These are phyloP conservation scores for Boleophthalmus pectinirostris DNA, from an alignment of 2,113 vertebrate species.

Conservation along the genomic window DNA sequence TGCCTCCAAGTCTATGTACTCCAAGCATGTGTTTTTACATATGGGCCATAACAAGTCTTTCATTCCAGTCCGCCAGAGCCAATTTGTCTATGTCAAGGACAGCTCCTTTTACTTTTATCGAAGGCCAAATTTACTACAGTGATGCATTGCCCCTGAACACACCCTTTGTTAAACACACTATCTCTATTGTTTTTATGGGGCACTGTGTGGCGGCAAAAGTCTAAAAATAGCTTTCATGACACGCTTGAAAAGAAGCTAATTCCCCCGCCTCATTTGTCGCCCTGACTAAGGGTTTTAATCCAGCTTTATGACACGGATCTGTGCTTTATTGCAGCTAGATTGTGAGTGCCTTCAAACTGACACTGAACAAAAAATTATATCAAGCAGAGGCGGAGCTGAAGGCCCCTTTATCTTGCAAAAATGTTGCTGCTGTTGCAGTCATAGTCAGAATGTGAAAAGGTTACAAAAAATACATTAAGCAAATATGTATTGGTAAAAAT, in stretches of 20 bases:
- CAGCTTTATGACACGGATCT: conserved; percentile 34
- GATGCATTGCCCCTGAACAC: conserved; percentile 9
- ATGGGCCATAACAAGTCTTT: conserved; percentile 4
- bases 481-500: conserved; percentile 7
- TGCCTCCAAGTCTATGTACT: conserved; percentile 20
- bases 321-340: conserved; percentile 11
- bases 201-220: conserved; percentile 32
- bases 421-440: conserved; percentile 19
- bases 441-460: conserved; percentile 13
- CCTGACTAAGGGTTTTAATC: conserved; percentile 51
- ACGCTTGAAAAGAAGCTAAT: conserved; percentile 41
- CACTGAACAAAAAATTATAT: conserved; percentile 8
- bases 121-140: conserved; percentile 2
- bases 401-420: not conserved
- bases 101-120: conserved; percentile 1
- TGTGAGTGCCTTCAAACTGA: conserved; percentile 8
- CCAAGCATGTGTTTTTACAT: not conserved
- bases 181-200: conserved; percentile 29
- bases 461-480: conserved; percentile 3
- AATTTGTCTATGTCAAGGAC: not conserved
- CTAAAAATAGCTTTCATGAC: conserved; percentile 60
- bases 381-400: conserved; percentile 15
- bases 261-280: conserved; percentile 38
- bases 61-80: not conserved
- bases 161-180: conserved; percentile 21